Conservation (phyloP, 1,140 invertebrate genomes). For the Hycleus cichorii region DNA sequence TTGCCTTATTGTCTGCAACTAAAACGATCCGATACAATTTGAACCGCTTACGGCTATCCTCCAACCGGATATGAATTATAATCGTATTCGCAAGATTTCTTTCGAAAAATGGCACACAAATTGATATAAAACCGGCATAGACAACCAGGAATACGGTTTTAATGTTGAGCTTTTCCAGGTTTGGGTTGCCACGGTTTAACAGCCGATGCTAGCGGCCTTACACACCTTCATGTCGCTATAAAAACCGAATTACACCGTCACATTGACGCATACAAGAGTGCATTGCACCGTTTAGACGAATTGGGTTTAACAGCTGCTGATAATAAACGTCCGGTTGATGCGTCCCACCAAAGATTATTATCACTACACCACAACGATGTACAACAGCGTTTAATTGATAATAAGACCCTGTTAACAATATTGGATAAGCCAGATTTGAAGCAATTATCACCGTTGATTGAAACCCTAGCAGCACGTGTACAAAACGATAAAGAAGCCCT, state of each 20-base stretch:
- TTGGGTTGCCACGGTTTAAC: constrained; percentile 82
- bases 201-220: constrained; percentile 47
- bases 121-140: too few relatives aligned
- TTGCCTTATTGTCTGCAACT: too few relatives aligned
- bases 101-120: too few relatives aligned
- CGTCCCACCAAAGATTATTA: constrained; percentile 82
- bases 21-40: too few relatives aligned
- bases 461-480: constrained; percentile 52
- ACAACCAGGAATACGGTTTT: too few relatives aligned
- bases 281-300: constrained; percentile 80
- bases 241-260: constrained; percentile 77
- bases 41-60: too few relatives aligned
- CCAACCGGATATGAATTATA: too few relatives aligned
- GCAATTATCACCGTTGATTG: constrained; percentile 48
- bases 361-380: constrained; percentile 73
- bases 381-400: constrained; percentile 84
- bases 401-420: constrained; percentile 80
- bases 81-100: too few relatives aligned
- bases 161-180: constrained; percentile 42
- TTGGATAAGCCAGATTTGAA: constrained; percentile 62
- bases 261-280: constrained; percentile 79
- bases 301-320: constrained; percentile 57
- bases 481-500: constrained; percentile 66
- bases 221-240: constrained; percentile 61
- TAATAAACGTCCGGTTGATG: constrained; percentile 74